Evolutionary conservation across 2,888 invertebrate genomes (phyloP), one percentile per base, ranked within the genome.

Genomic region (Aphrophora alni): DNA sequence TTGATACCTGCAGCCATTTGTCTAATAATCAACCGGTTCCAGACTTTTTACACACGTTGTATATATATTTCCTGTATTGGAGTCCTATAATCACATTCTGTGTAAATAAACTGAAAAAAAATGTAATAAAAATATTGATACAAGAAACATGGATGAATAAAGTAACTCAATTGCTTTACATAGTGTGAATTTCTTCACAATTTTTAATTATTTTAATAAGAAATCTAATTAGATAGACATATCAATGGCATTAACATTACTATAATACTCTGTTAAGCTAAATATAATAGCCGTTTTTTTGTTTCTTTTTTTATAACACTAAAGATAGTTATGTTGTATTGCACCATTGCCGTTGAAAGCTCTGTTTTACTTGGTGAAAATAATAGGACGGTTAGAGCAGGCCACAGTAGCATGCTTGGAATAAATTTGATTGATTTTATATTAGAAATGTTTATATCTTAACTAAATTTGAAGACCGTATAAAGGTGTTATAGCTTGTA

Each of bases 211-310:
- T 77, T 77, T 77, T 77, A 77, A 77, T 77, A 77, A 77, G 77
- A 77, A 77, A 77, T 77, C 77, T 77, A 77, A 77, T 77, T 77
- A 77, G 77, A 77, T 77, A 77, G 77, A 77, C 77, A 77, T 77
- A 77, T 77, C 68, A 59, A 77, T 77, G 77, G 77, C 77, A 77
- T 77, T 77, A 77, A 77, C 77, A 77, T 77, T 38, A 71, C 77
- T 77, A 77, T 77, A 77, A 71, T 77, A 77, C 77, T 77, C 77
- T 77, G 69, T 71, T 38, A 77, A 77, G 77, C 77, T 77, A 77
- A 77, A 77, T 77, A 77, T 77, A 77, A 38, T 38, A 71, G 77
- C 77, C 70, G 77, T 70, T 77, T 77, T n/a, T 59, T 59, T 21
- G 21, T 59, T 44, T 44, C 44, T 59, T 59, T 59, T 33, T 59